Percentiles rank a stretch among this genome's conserved stretches.
Conservation (phyloP, 2,888 invertebrate genomes). For the Tetragnatha montana region DNA sequence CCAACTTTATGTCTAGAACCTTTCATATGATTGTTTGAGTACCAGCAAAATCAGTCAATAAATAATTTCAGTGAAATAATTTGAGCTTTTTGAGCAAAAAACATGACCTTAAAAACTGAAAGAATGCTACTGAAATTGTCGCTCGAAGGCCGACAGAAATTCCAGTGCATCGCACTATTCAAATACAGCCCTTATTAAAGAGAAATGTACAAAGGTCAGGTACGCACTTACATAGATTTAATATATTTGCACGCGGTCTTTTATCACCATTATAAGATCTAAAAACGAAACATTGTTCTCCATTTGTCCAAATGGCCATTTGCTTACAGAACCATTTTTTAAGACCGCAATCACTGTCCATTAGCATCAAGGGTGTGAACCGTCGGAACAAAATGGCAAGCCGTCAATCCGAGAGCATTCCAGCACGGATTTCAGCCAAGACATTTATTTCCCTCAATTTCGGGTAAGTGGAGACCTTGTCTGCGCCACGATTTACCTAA, state of each 20-base stretch:
- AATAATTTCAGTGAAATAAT: no score
- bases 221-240: background rate
- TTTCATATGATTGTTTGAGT: no score
- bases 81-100: no score
- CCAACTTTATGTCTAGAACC: no score
- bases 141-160: background rate
- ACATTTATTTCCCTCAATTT: background rate
- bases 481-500: background rate
- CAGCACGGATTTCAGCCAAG: no score
- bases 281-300: background rate
- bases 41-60: no score
- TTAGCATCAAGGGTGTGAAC: background rate
- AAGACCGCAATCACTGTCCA: background rate
- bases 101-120: no score
- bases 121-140: no score
- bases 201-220: background rate
- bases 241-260: background rate
- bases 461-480: background rate
- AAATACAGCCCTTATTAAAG: background rate
- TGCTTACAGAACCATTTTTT: background rate
- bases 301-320: background rate
- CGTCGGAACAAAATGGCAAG: background rate
- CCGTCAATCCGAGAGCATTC: background rate
- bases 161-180: background rate
- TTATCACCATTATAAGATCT: background rate